Percentiles rank a stretch among this genome's conserved stretches.
phyloP scores from a whole-genome alignment of 2,113 vertebrate genomes.

The Gymnobelideus leadbeateri region DNA sequence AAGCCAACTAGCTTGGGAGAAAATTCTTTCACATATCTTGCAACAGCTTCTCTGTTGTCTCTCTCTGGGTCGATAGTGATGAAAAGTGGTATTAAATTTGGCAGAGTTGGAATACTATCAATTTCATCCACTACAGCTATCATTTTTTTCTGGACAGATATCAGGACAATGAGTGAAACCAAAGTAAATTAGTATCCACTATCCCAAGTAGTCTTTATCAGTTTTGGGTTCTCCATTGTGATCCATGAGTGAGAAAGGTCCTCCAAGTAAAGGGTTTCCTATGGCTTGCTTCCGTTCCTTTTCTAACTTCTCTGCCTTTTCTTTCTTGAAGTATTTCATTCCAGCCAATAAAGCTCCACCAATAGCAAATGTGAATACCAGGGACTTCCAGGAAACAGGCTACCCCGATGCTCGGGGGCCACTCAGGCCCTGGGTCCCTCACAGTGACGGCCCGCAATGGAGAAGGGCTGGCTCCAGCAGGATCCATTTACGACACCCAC shows the following conservation, averaged over 20 bases:
- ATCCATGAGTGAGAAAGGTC: conserved; percentile 92
- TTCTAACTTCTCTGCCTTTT: conserved; percentile 90
- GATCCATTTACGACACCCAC: too few relatives aligned
- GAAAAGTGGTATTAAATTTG: conserved; percentile 93
- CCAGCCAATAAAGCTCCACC: conserved; percentile 89
- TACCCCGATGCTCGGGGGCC: too few relatives aligned
- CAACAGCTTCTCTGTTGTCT: conserved; percentile 91
- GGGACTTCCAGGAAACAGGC: too few relatives aligned
- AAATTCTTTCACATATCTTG: conserved; percentile 95
- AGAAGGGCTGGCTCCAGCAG: background rate
- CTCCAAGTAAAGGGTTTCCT: conserved; percentile 93
- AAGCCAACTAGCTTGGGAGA: conserved; percentile 95
- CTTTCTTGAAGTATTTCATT: conserved; percentile 93
- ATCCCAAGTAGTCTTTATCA: conserved; percentile 91
- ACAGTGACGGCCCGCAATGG: background rate
- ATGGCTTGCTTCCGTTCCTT: conserved; percentile 89
- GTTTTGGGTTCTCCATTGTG: conserved; percentile 89
- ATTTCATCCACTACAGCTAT: conserved; percentile 94
- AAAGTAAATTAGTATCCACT: conserved; percentile 97
- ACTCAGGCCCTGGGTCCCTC: too few relatives aligned
- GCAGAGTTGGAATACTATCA: conserved; percentile 90
- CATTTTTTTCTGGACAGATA: conserved; percentile 98
- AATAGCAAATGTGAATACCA: conserved; percentile 91
- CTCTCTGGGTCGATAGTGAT: conserved; percentile 97
- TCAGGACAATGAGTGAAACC: conserved; percentile 99